phyloP scores from a whole-genome alignment of 2,113 vertebrate species.

The Ptilorrhoa leucosticta region DNA sequence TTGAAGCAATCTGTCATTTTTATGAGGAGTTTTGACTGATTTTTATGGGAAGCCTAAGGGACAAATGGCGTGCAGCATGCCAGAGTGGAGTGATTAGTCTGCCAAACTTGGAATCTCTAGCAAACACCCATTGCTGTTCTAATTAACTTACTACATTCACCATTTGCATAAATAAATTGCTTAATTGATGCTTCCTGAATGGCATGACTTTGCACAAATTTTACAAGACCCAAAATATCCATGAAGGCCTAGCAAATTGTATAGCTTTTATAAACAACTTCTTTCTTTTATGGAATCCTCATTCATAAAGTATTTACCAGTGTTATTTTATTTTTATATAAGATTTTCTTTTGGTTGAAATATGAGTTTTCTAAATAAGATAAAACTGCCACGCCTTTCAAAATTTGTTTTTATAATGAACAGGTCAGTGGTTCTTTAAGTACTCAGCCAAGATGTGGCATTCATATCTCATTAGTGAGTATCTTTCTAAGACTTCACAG shows the following conservation, averaged over 20 bases:
- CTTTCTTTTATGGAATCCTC: not conserved
- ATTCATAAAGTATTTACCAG: not conserved
- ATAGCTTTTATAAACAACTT: not conserved
- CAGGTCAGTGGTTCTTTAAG: not conserved
- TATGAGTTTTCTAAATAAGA: not conserved
- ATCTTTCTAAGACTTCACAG: constrained; percentile 14
- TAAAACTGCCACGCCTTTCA: not conserved
- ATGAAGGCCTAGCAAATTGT: not conserved
- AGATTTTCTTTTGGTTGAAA: not conserved
- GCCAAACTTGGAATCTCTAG: constrained; percentile 53
- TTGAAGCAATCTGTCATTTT: constrained; percentile 62
- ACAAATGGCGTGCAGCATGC: constrained; percentile 34
- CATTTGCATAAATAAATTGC: constrained; percentile 58
- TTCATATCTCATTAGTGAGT: constrained; percentile 31
- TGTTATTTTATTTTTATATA: not conserved
- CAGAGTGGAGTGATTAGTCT: constrained; percentile 36
- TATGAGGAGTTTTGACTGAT: constrained; percentile 60
- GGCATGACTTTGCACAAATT: constrained; percentile 39
- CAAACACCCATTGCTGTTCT: constrained; percentile 52
- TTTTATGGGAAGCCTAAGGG: constrained; percentile 48
- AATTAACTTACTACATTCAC: constrained; percentile 57
- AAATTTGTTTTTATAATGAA: constrained; percentile 13
- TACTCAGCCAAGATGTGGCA: not conserved
- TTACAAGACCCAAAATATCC: not conserved
- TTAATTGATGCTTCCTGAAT: constrained; percentile 28